Evolutionary conservation across 2,888 invertebrate species (phyloP).

Genomic region (Drosophila melanocephala): DNA sequence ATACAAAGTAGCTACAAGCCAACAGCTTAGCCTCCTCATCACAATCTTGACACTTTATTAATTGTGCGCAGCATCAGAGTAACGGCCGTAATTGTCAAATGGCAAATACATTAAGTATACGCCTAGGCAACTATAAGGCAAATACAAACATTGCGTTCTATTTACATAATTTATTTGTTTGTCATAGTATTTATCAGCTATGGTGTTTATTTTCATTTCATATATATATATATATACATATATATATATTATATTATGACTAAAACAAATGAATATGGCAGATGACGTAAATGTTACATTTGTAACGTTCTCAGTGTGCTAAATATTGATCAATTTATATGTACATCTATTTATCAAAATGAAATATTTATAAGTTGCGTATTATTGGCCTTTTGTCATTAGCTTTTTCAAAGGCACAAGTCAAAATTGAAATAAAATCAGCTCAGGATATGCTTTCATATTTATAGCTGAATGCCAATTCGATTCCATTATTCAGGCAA

Average conservation of each 20-base stretch:
- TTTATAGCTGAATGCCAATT: constrained; percentile 10
- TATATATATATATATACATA: background rate
- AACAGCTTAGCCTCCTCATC: constrained; percentile 28
- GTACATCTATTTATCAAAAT: background rate
- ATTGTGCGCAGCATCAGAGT: constrained; percentile 1
- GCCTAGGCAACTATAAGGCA: background rate
- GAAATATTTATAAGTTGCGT: background rate
- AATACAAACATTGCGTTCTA: background rate
- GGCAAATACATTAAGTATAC: constrained; percentile 28
- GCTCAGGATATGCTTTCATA: constrained; percentile 15
- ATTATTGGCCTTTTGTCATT: background rate
- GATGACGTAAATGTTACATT: background rate
- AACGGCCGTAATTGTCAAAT: constrained; percentile 16
- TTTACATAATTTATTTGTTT: background rate
- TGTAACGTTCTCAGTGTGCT: background rate
- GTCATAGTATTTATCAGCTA: background rate
- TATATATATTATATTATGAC: background rate
- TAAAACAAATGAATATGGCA: background rate
- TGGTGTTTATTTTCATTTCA: background rate
- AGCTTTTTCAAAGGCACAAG: background rate
- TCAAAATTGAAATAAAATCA: constrained; percentile 5
- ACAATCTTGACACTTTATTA: constrained; percentile 22
- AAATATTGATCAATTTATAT: background rate
- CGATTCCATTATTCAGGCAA: constrained; percentile 25
- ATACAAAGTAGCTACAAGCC: constrained; percentile 11